Evolutionary conservation across 2,888 invertebrate genomes (phyloP).

Genomic region (Aromia moschata): DNA sequence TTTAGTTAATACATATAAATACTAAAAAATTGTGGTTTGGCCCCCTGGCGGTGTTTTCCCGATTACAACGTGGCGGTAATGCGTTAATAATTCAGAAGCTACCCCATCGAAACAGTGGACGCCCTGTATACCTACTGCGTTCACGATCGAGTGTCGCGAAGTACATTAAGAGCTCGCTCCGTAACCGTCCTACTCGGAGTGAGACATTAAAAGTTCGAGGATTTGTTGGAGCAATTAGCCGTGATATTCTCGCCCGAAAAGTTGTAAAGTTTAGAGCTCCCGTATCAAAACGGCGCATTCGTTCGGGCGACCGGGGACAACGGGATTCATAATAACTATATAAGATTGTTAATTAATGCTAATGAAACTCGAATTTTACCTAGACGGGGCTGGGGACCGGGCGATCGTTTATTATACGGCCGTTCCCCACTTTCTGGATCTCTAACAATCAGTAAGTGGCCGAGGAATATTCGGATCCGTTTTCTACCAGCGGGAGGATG

Average conservation of each 20-base stretch:
- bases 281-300: constrained; percentile 31
- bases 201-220: constrained; percentile 57
- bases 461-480: no score
- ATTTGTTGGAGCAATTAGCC: constrained; percentile 58
- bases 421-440: neutral
- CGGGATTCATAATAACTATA: constrained; percentile 22
- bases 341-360: constrained; percentile 28
- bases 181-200: constrained; percentile 26
- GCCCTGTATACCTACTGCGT: no score
- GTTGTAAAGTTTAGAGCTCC: constrained; percentile 42
- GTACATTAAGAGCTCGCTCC: no score
- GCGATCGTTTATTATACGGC: neutral
- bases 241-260: constrained; percentile 49
- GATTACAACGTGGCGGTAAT: no score
- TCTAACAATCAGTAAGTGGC: no score
- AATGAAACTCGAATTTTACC: constrained; percentile 21
- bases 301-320: constrained; percentile 23
- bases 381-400: constrained; percentile 4
- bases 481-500: no score
- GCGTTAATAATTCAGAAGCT: no score
- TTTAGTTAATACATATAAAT: no score
- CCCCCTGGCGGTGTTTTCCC: no score
- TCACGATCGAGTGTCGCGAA: no score
- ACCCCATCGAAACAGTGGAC: no score
- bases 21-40: no score